A percentile compares a stretch with the other conserved stretches of the same genome.
phyloP scores from a whole-genome alignment of 2,113 vertebrate genomes.

The Phalacrocorax brasilianus region DNA sequence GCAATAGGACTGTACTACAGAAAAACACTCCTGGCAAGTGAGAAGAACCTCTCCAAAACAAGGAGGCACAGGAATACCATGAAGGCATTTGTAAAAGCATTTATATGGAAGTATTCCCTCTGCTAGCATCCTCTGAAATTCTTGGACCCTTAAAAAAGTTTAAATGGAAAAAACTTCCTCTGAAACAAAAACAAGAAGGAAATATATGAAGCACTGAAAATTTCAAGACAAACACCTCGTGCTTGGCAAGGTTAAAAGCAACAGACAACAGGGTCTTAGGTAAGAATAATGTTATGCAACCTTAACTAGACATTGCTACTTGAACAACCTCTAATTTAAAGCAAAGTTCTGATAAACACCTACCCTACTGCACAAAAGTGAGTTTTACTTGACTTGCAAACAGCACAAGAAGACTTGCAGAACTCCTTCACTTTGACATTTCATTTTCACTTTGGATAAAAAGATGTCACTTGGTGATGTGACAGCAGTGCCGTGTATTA shows the following conservation, averaged over 20 bases:
- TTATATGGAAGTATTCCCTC: not conserved
- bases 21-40: not conserved
- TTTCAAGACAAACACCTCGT: not conserved
- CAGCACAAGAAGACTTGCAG: constrained; percentile 16
- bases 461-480: constrained; percentile 44
- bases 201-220: not conserved
- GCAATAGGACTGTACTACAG: not conserved
- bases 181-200: not conserved
- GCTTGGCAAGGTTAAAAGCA: not conserved
- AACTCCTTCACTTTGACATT: constrained; percentile 45
- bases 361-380: not conserved
- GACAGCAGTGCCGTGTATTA: constrained; percentile 17
- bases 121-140: not conserved
- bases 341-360: not conserved
- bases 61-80: not conserved
- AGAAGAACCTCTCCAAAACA: not conserved
- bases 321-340: not conserved
- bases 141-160: not conserved
- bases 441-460: constrained; percentile 66
- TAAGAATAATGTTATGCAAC: not conserved
- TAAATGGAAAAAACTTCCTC: not conserved
- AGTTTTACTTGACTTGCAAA: constrained; percentile 34
- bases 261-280: not conserved
- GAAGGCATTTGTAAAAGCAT: not conserved
- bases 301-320: not conserved